Base-by-base conservation (phyloP, 2,888 invertebrate genomes). In the Temnothorax rugatulus region DNA sequence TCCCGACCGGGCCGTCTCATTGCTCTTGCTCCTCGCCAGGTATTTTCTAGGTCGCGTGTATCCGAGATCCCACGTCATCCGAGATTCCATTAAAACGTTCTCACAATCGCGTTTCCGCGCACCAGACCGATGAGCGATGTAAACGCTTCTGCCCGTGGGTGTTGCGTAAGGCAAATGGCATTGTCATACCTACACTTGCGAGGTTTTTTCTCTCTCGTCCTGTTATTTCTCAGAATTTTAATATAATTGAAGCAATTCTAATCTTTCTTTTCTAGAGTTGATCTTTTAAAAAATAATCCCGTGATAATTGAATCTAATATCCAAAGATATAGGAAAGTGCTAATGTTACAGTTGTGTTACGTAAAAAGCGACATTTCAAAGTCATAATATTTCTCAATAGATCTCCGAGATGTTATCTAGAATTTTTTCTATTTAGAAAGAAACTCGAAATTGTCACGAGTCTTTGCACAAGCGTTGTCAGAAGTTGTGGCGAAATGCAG, bases 41-140 rank as follows among this genome's bases (percentile, higher is more conserved):
- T 87, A 87, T 89, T 89, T 68, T 90, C 87, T 86, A 88, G 89
- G 89, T 87, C 88, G 75, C 75, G 63, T 57, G 64, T 52, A 79
- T 47, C 15, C 18, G 64, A 44, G 64, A 47, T 44, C 69, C n/a
- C 75, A 71, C 85, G 79, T 88, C 85, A 84, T 79, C 79, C 76
- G 52, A 38, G 64, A 75, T 77, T 77, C 54, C 41, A 52, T 66
- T 41, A 44, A 54, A 77, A 69, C 44, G 54, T 77, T 57, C 50
- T 54, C 79, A 64, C 57, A 63, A 25, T 44, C n/a, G 25, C 52
- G 50, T 82, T 87, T 54, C 66, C 84, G 76, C 76, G 52, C 76
- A 54, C 0, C 41, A 25, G 25, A 34, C 41, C 68, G 64, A 75
- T 47, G 75, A 75, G 47, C 66, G 34, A 47, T 47, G 8, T 47